Percentiles rank a stretch among this genome's conserved stretches.
phyloP scores from a whole-genome alignment of 2,888 invertebrate genomes.

The Tridacna gigas region DNA sequence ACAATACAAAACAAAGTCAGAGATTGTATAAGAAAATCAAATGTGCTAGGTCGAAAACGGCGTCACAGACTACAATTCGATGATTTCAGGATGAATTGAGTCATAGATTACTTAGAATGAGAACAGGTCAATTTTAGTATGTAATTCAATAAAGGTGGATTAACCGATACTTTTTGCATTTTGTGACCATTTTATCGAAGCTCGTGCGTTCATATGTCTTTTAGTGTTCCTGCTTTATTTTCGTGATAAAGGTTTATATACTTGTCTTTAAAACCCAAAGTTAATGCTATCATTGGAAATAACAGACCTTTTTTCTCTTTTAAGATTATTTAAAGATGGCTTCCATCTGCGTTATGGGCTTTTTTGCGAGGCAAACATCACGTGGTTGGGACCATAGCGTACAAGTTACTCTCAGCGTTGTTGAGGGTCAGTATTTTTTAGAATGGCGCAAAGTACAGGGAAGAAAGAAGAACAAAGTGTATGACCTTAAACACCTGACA shows the following conservation, averaged over 20 bases:
- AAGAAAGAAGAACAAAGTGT: conserved; percentile 1
- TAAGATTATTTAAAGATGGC: neutral
- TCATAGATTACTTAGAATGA: too few relatives aligned
- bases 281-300: neutral
- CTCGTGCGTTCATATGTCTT: neutral
- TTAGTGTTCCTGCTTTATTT: neutral
- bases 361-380: conserved; percentile 41
- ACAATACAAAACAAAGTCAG: too few relatives aligned
- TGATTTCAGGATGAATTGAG: too few relatives aligned
- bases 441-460: conserved; percentile 30
- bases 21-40: too few relatives aligned
- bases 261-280: neutral
- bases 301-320: neutral
- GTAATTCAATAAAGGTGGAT: too few relatives aligned
- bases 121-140: too few relatives aligned
- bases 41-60: too few relatives aligned
- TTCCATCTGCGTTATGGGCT: conserved; percentile 18
- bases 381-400: conserved; percentile 54
- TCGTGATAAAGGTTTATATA: neutral
- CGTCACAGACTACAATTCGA: too few relatives aligned
- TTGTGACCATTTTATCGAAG: neutral
- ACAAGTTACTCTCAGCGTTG: conserved; percentile 23
- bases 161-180: neutral
- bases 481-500: neutral
- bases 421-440: neutral